Percentiles rank a stretch among this genome's conserved stretches.
Conservation (phyloP, 35 echinoderm and acorn worm species). For the Holothuria glaberrima region DNA sequence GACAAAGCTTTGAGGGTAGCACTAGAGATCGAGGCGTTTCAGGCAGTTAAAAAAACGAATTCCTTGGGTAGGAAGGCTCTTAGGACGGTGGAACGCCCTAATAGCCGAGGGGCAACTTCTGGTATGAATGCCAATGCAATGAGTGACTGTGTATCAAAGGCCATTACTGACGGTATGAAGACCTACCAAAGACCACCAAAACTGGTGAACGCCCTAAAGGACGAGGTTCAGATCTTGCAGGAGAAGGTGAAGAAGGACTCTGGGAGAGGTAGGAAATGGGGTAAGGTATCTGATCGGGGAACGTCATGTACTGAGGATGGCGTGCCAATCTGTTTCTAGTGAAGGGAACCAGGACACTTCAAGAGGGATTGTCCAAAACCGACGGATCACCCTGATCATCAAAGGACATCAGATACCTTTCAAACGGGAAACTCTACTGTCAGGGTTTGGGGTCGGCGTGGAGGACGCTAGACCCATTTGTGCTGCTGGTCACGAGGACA, state of each 20-base stretch:
- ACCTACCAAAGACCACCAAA: background rate
- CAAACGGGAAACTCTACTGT: background rate
- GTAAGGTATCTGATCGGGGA: too few species aligned
- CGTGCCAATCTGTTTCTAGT: too few species aligned
- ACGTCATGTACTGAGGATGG: too few species aligned
- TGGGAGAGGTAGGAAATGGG: too few species aligned
- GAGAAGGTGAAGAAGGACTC: too few species aligned
- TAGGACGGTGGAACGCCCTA: too few species aligned
- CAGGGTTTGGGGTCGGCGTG: background rate
- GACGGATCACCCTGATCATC: background rate
- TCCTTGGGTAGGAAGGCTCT: too few species aligned
- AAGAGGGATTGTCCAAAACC: too few species aligned
- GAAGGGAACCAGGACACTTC: background rate
- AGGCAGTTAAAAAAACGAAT: conserved; percentile 19
- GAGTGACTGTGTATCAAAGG: background rate
- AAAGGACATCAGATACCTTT: background rate
- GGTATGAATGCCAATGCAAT: too few species aligned
- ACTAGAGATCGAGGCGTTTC: conserved; percentile 42
- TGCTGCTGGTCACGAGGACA: background rate
- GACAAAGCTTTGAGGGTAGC: conserved; percentile 37
- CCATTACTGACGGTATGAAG: background rate
- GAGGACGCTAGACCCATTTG: too few species aligned
- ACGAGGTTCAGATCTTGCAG: background rate
- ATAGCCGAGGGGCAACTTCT: too few species aligned
- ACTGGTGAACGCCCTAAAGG: background rate